Evolutionary conservation across 2,888 invertebrate species (phyloP).

Genomic region (Halictus quadricinctus): DNA sequence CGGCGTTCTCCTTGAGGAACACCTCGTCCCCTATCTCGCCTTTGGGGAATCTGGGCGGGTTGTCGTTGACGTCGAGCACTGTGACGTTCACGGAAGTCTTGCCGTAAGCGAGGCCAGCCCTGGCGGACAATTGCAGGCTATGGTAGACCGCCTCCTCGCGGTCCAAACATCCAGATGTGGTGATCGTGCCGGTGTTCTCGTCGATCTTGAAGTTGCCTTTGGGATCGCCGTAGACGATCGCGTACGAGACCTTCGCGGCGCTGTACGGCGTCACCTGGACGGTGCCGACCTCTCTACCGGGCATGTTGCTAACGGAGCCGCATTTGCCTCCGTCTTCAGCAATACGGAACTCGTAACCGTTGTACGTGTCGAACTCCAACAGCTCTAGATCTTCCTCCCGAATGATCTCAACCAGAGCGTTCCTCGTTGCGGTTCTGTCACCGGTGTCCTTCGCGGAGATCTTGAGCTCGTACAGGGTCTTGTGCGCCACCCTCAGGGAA

Average conservation of each 20-base stretch:
- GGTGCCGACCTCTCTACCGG: constrained; percentile 90
- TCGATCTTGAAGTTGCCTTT: constrained; percentile 91
- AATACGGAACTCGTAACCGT: constrained; percentile 92
- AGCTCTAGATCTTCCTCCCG: constrained; percentile 88
- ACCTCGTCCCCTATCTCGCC: constrained; percentile 89
- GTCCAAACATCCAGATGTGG: constrained; percentile 91
- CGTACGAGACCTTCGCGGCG: constrained; percentile 85
- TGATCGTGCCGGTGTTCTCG: constrained; percentile 90
- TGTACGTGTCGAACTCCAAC: constrained; percentile 89
- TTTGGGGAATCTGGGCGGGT: constrained; percentile 91
- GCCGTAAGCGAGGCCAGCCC: constrained; percentile 89
- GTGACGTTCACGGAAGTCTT: constrained; percentile 91
- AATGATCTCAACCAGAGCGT: constrained; percentile 92
- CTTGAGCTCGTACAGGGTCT: constrained; percentile 88
- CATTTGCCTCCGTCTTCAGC: constrained; percentile 90
- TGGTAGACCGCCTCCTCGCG: constrained; percentile 91
- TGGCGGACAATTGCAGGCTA: constrained; percentile 91
- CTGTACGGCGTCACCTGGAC: constrained; percentile 85
- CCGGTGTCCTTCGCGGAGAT: constrained; percentile 93
- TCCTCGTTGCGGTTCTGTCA: constrained; percentile 87
- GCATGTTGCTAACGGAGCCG: constrained; percentile 79
- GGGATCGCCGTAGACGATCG: constrained; percentile 91
- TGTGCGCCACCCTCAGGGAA: constrained; percentile 86
- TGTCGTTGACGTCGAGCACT: constrained; percentile 95
- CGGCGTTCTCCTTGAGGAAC: constrained; percentile 92